Conservation (phyloP, 2,797 vertebrate genomes). For the Gorsachius magnificus region DNA sequence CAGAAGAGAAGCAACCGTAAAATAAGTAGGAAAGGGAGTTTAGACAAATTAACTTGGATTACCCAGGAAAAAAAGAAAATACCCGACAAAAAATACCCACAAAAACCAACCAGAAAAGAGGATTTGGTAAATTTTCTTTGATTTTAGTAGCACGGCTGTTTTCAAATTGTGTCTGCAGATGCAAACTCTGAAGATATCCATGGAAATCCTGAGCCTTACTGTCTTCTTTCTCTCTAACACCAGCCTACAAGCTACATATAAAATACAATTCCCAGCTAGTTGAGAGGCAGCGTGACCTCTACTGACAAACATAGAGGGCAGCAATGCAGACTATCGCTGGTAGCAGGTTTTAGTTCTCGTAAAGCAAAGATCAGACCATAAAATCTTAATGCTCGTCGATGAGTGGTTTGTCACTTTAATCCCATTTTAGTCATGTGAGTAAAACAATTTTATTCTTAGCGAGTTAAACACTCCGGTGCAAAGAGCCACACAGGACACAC, state of each 20-base stretch:
- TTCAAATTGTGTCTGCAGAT: background rate
- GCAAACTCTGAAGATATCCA: background rate
- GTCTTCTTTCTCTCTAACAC: background rate
- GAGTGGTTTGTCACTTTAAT: background rate
- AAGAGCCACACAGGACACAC: background rate
- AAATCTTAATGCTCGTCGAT: background rate
- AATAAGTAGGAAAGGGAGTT: background rate
- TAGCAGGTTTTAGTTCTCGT: background rate
- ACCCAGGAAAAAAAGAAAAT: background rate
- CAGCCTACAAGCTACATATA: background rate
- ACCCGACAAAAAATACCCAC: accelerated
- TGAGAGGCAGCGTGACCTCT: background rate
- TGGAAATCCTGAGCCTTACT: accelerated
- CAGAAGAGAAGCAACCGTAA: background rate
- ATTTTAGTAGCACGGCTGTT: background rate
- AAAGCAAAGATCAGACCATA: background rate
- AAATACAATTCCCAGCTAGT: accelerated
- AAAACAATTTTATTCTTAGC: background rate
- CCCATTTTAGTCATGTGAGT: accelerated
- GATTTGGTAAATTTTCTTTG: background rate
- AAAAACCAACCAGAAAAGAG: background rate
- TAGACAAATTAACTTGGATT: background rate
- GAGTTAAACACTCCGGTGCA: background rate
- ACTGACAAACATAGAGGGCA: accelerated
- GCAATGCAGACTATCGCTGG: accelerated